Base-by-base conservation (phyloP, 2,888 invertebrate genomes). In the Heliconius charithonia region DNA sequence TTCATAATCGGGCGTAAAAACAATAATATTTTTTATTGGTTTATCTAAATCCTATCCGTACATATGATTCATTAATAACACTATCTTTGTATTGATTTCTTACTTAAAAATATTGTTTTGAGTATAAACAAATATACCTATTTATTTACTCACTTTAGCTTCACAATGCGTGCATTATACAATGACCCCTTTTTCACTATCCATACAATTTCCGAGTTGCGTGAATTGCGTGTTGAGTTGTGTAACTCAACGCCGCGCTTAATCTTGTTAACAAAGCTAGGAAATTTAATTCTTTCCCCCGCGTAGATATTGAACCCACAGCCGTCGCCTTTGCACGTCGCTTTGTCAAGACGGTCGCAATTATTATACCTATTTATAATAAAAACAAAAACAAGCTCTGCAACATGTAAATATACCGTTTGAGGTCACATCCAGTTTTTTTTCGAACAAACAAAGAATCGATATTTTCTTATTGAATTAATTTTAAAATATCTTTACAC, bases 11-110 rank as follows among this genome's bases (percentile, higher is more conserved):
- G 9, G 41, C 16, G 41, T 45, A 69, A 41, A 69, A 45, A 25
- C 25, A 69, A 25, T 27, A 16, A 16, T 69, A n/a, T 37, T 69
- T 69, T 16, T 69, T 41, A 45, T 69, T 25, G 16, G 16, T 45
- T n/a, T 69, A 69, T 69, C 69, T 69, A 45, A 69, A 69, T 45
- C 41, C 41, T 45, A 45, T 69, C n/a, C n/a, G 69, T 45, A 16
- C 45, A 9, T 69, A 69, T 45, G 41, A 69, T 7, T 69, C 69
- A 25, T 25, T 69, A 69, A 41, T 63, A 67, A 6, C 10, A 32
- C n/a, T 45, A 45, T 69, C 41, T 45, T 19, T 45, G 25, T 69
- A 45, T 69, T 27, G 25, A 69, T 25, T n/a, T 67, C 67, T 41
- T 41, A 41, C n/a, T 13, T 67, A 67, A 41, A 13, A 67, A 67